Conservation (phyloP, 2,113 vertebrate genomes). For the Arvicanthis niloticus region DNA sequence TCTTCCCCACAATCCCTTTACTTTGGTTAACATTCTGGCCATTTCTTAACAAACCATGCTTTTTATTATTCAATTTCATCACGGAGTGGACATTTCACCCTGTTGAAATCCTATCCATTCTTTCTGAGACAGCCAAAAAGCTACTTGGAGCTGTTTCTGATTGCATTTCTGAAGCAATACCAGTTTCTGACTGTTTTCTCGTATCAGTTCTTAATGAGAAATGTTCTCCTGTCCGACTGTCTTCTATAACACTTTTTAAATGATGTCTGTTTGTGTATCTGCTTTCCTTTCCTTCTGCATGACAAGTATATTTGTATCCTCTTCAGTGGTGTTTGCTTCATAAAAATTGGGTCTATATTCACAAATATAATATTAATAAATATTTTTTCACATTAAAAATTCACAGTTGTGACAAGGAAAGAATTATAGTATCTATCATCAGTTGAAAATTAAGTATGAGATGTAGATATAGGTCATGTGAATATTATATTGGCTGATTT, state of each 20-base stretch:
- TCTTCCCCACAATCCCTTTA: rapidly evolving
- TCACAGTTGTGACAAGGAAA: not conserved
- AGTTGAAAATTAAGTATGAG: not conserved
- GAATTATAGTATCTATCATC: not conserved
- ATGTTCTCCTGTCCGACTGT: not conserved
- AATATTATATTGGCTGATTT: slow-evolving; percentile 26
- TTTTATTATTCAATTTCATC: slow-evolving; percentile 39
- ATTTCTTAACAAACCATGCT: not conserved
- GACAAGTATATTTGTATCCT: not conserved
- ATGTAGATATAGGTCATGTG: slow-evolving; percentile 15
- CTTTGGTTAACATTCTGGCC: not conserved
- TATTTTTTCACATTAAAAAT: slow-evolving; percentile 33
- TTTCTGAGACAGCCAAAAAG: slow-evolving; percentile 34
- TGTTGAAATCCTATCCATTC: slow-evolving; percentile 50
- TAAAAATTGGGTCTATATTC: not conserved
- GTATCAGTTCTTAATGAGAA: not conserved
- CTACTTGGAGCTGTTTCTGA: slow-evolving; percentile 27
- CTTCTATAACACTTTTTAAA: not conserved
- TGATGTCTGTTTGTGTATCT: not conserved
- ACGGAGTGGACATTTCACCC: slow-evolving; percentile 1
- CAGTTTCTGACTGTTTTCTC: not conserved
- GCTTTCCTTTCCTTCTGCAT: not conserved
- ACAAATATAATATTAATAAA: not conserved
- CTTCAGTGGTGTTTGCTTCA: not conserved
- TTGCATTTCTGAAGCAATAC: slow-evolving; percentile 6